phyloP scores from a whole-genome alignment of 2,797 vertebrate species.

The Chelmon rostratus region DNA sequence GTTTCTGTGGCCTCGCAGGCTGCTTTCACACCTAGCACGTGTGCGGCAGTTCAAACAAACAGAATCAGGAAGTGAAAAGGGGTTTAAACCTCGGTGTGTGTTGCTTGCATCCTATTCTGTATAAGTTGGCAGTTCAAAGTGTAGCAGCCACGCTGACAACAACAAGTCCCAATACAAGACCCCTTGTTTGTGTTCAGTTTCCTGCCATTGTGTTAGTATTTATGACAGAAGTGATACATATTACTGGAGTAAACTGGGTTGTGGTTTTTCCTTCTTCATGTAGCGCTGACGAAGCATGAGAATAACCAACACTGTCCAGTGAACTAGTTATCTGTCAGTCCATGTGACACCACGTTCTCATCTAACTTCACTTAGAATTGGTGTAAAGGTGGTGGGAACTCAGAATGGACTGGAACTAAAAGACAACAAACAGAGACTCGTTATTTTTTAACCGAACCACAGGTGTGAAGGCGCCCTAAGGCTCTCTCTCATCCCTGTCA shows the following conservation, averaged over 20 bases:
- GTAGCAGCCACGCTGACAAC: not conserved
- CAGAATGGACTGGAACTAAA: not conserved
- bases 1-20: conserved; percentile 1
- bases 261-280: not conserved
- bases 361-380: not conserved
- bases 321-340: not conserved
- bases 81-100: not conserved
- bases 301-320: not conserved
- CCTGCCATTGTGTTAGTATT: not conserved
- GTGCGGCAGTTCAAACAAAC: conserved; percentile 6
- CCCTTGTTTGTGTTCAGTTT: not conserved
- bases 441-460: not conserved
- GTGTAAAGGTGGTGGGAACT: not conserved
- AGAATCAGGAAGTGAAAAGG: not conserved
- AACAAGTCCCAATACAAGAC: not conserved
- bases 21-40: conserved; percentile 10
- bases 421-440: not conserved
- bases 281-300: not conserved
- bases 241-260: not conserved
- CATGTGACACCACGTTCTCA: not conserved
- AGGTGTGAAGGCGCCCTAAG: not conserved
- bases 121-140: not conserved
- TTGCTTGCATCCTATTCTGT: not conserved
- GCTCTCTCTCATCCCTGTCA: not conserved
- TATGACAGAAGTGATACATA: not conserved